phyloP scores from a whole-genome alignment of 2,888 invertebrate species.

The Operophtera brumata region DNA sequence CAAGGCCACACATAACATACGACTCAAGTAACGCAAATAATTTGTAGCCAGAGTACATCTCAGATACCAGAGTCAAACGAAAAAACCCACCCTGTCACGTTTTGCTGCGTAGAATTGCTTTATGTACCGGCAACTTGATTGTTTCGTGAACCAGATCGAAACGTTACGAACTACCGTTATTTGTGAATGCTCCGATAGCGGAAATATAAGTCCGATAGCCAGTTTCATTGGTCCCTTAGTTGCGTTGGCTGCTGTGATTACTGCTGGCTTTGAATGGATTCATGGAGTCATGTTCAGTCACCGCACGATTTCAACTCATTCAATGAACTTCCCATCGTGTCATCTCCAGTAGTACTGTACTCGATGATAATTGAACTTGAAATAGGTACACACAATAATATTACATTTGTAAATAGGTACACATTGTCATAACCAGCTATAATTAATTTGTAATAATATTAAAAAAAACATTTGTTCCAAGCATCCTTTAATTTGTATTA shows the following conservation, averaged over 20 bases:
- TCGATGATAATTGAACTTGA: no score
- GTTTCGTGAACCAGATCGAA: slow-evolving; percentile 73
- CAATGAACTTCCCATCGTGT: not conserved
- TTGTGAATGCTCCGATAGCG: slow-evolving; percentile 64
- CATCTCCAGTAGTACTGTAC: no score
- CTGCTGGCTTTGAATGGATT: slow-evolving; percentile 1
- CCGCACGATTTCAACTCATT: not conserved
- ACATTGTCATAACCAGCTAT: no score
- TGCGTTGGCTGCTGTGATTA: slow-evolving; percentile 29
- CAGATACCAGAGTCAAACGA: no score
- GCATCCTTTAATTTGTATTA: no score
- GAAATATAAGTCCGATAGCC: slow-evolving; percentile 59
- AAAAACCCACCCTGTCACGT: not conserved
- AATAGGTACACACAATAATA: no score
- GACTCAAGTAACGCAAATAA: no score
- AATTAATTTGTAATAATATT: no score
- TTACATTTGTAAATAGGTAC: no score
- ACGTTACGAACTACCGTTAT: slow-evolving; percentile 67
- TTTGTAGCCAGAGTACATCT: no score
- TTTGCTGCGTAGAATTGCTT: not conserved
- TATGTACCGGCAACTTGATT: slow-evolving; percentile 57
- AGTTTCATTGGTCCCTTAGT: slow-evolving; percentile 46
- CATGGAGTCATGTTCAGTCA: not conserved
- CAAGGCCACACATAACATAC: no score
- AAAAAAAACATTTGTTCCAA: no score